phyloP scores from a whole-genome alignment of 2,888 invertebrate genomes.

The Melolontha melolontha region DNA sequence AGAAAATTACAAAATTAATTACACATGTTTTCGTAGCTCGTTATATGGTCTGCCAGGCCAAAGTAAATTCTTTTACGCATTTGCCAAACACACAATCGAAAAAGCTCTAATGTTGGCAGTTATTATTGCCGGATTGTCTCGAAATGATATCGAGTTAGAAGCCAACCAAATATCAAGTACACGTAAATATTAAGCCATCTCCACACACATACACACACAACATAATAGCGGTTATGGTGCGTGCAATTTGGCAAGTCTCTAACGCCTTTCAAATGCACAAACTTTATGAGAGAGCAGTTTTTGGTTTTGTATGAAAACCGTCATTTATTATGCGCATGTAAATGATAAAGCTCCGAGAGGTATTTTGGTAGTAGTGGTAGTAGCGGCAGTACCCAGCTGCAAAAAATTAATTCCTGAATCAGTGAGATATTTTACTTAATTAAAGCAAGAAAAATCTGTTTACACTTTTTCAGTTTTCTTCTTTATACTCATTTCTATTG shows the following conservation, averaged over 20 bases:
- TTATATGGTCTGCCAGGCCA: too few relatives aligned
- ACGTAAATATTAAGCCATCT: slow-evolving; percentile 18
- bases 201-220: slow-evolving; percentile 16
- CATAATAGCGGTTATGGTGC: slow-evolving; percentile 28
- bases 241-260: slow-evolving; percentile 54
- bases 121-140: not conserved
- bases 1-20: too few relatives aligned
- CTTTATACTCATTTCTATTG: too few relatives aligned
- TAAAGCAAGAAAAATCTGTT: too few relatives aligned
- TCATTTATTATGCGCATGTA: slow-evolving; percentile 54
- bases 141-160: slow-evolving; percentile 13
- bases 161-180: slow-evolving; percentile 3
- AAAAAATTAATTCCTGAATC: slow-evolving; percentile 59
- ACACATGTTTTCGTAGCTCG: too few relatives aligned
- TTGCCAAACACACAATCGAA: too few relatives aligned
- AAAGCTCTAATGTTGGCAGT: slow-evolving; percentile 7
- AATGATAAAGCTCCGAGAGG: slow-evolving; percentile 46
- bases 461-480: too few relatives aligned
- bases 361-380: slow-evolving; percentile 36
- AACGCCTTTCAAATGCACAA: slow-evolving; percentile 61
- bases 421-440: slow-evolving; percentile 43
- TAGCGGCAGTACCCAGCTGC: slow-evolving; percentile 56
- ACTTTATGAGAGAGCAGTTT: slow-evolving; percentile 41
- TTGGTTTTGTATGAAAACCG: slow-evolving; percentile 58
- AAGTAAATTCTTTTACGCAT: too few relatives aligned